These are phyloP conservation scores for Matsumyia berberina DNA, from an alignment of 2,888 invertebrate species.

Conservation along the genomic window DNA sequence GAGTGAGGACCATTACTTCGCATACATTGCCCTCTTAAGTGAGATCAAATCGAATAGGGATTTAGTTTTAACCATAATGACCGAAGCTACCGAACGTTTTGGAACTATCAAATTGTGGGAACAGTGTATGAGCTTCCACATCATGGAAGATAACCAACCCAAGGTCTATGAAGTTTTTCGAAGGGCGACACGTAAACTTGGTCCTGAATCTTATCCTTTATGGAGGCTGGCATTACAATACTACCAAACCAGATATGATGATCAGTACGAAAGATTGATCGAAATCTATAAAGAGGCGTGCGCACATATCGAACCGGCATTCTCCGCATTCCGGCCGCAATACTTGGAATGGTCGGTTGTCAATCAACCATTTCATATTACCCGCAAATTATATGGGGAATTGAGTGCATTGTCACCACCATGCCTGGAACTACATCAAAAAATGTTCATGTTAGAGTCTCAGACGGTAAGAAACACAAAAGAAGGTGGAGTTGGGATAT, in stretches of 20 bases:
- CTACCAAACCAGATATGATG: slow-evolving; percentile 80
- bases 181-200: slow-evolving; percentile 80
- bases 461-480: slow-evolving; percentile 79
- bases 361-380: slow-evolving; percentile 82
- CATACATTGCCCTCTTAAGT: slow-evolving; percentile 83
- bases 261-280: slow-evolving; percentile 78
- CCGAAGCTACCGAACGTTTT: slow-evolving; percentile 84
- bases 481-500: background rate
- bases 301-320: slow-evolving; percentile 78
- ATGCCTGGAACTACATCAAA: slow-evolving; percentile 86
- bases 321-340: slow-evolving; percentile 79
- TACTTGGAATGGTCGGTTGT: slow-evolving; percentile 80
- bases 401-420: slow-evolving; percentile 87
- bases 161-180: slow-evolving; percentile 84
- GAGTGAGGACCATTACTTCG: slow-evolving; percentile 85
- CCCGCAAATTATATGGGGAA: slow-evolving; percentile 87
- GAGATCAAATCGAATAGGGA: slow-evolving; percentile 78
- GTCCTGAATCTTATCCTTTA: slow-evolving; percentile 78
- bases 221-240: slow-evolving; percentile 81
- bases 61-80: slow-evolving; percentile 79
- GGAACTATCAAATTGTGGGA: slow-evolving; percentile 85
- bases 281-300: slow-evolving; percentile 80
- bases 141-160: slow-evolving; percentile 83
- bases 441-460: slow-evolving; percentile 86
- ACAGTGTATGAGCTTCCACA: slow-evolving; percentile 84